Evolutionary conservation across 2,113 vertebrate genomes (phyloP).

Genomic region (Gadus chalcogrammus): DNA sequence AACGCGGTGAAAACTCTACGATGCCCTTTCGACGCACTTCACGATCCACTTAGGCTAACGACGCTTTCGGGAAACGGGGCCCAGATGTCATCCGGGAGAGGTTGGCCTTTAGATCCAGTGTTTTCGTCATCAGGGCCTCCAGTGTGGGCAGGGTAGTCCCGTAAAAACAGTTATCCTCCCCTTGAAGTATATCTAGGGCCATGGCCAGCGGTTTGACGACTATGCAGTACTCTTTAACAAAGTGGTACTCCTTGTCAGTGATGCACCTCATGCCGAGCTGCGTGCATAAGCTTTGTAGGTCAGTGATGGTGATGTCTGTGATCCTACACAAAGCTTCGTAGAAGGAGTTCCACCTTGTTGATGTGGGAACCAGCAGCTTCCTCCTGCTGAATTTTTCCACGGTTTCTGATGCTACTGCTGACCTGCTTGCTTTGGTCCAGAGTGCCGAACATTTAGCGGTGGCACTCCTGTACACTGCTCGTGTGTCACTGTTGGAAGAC

Average conservation of each 20-base stretch:
- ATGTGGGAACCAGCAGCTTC: constrained; percentile 13
- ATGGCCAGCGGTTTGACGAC: constrained; percentile 18
- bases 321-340: constrained; percentile 8
- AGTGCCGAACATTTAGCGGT: constrained; percentile 15
- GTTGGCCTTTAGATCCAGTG: constrained; percentile 10
- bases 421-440: constrained; percentile 17
- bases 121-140: constrained; percentile 15
- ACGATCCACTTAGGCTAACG: too few species aligned
- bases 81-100: constrained; percentile 30
- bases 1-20: too few species aligned
- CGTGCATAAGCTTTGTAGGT: constrained; percentile 1
- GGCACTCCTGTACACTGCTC: too few species aligned
- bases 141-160: constrained; percentile 16
- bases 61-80: too few species aligned
- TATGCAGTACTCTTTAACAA: constrained; percentile 14
- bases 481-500: too few species aligned
- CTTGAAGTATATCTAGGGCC: too few species aligned
- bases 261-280: constrained; percentile 15
- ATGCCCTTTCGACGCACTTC: too few species aligned
- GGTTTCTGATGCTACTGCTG: neutral
- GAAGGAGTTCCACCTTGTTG: constrained; percentile 23
- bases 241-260: constrained; percentile 19
- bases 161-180: constrained; percentile 22
- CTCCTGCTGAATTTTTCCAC: constrained; percentile 5
- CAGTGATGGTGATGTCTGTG: constrained; percentile 8